Evolutionary conservation across 2,888 invertebrate species (phyloP), one percentile per base, ranked within the genome.

Genomic region (Eudasyphora cyanicolor): DNA sequence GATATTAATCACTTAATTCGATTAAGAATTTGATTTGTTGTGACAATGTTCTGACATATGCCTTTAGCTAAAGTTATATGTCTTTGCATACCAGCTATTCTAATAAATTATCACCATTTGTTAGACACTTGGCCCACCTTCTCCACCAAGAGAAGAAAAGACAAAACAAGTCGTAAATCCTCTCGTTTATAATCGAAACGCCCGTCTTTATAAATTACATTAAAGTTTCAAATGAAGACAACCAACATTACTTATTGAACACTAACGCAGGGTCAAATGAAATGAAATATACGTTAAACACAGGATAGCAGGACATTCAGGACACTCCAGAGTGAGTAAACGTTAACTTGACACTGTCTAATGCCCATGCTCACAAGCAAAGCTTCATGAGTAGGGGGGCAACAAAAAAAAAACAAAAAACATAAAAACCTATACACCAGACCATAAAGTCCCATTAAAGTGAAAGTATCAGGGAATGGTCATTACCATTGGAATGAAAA

Each of bases 331-430:
- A 45, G 67, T 27, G 64, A 51, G 38, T 45, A 78, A 73, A 79
- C 76, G 76, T 67, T 82, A 60, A 79, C 79, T 82, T 79, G 73
- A 79, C 76, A 82, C 69, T 79, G 69, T 67, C 71, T 54, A 14
- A 67, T 24, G 29, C n/a, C 42, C 42, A 14, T 57, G 38, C 32
- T 35, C 8, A 42, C 19, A 51, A 24, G 45, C 3, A 49, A n/a
- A 2, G 2, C n/a, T 1, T 4, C 24, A 27, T 4, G 14, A 12
- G 0, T n/a, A 0, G 1, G 6, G 32, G n/a, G 4, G 29, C 14
- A 7, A 17, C 14, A 60, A 10, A 67, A 67, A 24, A 38, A 17
- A 35, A 67, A 57, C 24, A 67, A 32, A 54, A 71, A 54, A 24
- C 38, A 64, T 54, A 73, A 57, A 76, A 79, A 60, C 45, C 57